A percentile compares a stretch with the other conserved stretches of the same genome.
These are phyloP conservation scores for Chaenodraco wilsoni DNA, from an alignment of 2,797 vertebrate species.

Conservation along the genomic window DNA sequence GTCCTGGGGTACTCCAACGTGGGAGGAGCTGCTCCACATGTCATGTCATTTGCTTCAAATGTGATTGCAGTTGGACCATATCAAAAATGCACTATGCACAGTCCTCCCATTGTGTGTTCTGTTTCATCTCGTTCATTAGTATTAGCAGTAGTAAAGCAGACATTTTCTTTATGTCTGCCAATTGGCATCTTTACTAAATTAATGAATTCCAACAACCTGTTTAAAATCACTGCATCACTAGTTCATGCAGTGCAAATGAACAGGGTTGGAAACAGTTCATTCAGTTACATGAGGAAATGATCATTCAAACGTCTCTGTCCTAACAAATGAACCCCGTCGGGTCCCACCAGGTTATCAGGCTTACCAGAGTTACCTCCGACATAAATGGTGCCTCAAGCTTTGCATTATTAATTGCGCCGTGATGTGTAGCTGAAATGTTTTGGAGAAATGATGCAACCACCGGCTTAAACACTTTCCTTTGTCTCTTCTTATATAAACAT, in stretches of 20 bases:
- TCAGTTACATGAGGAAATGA: slow-evolving; percentile 1
- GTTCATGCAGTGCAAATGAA: background rate
- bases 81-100: background rate
- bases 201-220: background rate
- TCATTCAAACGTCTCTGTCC: background rate
- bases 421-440: slow-evolving; percentile 13
- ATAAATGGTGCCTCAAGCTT: background rate
- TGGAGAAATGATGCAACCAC: background rate
- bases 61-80: background rate
- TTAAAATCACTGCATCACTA: background rate
- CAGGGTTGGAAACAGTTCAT: background rate
- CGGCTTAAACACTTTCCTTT: background rate
- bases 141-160: no score
- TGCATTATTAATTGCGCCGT: background rate
- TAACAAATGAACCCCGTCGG: background rate
- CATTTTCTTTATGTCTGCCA: background rate
- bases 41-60: background rate
- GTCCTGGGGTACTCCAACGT: background rate
- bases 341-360: background rate
- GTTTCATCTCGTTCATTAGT: slow-evolving; percentile 2
- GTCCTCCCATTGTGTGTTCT: background rate
- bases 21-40: background rate
- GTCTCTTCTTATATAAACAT: background rate
- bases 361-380: slow-evolving; percentile 3
- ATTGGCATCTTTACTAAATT: background rate